Evolutionary conservation across 1,140 invertebrate genomes (phyloP).

Genomic region (Pogonomyrmex californicus): DNA sequence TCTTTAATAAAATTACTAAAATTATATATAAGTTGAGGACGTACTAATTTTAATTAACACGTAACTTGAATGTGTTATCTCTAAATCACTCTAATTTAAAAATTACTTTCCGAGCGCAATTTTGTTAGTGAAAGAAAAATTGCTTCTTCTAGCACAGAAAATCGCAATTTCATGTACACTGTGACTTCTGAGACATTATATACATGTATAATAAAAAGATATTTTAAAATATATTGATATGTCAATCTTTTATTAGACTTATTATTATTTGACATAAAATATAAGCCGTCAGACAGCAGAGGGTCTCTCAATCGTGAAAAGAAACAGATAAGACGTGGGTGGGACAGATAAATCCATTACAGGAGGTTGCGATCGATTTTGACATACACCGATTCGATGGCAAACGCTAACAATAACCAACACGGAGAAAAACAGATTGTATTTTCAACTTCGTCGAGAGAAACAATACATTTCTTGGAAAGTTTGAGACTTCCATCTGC

Average conservation of each 20-base stretch:
- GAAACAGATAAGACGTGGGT: not conserved
- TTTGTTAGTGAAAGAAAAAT: no score
- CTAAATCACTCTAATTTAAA: no score
- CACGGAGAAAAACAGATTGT: not conserved
- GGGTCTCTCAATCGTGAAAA: conserved; percentile 12
- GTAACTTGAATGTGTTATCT: no score
- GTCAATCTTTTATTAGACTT: not conserved
- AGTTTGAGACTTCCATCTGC: not conserved
- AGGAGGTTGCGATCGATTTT: conserved; percentile 44
- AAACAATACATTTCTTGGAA: not conserved
- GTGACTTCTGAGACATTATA: not conserved
- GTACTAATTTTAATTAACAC: no score
- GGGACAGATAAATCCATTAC: not conserved
- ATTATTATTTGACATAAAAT: not conserved
- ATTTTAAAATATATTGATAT: not conserved
- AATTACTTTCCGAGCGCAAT: no score
- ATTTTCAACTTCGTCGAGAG: not conserved
- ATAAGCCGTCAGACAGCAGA: not conserved
- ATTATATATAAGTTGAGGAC: no score
- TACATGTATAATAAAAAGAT: not conserved
- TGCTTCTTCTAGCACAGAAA: no score
- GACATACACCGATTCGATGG: conserved; percentile 13
- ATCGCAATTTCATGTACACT: no score
- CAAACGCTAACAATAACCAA: conserved; percentile 22
- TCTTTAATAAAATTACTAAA: no score